Conservation (phyloP, 2,888 invertebrate species). For the Sialis fuliginosa region DNA sequence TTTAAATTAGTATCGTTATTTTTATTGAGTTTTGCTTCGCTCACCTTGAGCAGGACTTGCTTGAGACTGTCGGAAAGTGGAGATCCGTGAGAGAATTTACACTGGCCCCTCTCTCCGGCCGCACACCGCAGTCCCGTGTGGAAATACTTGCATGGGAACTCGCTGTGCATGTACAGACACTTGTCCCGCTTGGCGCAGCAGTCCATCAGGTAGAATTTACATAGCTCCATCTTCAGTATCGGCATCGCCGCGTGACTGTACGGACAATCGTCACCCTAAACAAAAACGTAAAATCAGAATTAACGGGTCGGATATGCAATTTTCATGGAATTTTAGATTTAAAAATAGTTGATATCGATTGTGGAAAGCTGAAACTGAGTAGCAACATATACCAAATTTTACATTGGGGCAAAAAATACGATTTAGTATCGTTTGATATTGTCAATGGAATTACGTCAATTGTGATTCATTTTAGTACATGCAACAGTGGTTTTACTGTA, state of each 20-base stretch:
- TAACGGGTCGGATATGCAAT: too few species aligned
- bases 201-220: conserved; percentile 92
- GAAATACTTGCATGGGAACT: conserved; percentile 94
- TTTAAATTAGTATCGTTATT: neutral
- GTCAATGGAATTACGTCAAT: too few species aligned
- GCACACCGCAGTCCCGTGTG: conserved; percentile 82
- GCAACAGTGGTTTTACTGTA: too few species aligned
- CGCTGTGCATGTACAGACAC: conserved; percentile 91
- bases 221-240: conserved; percentile 79
- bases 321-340: too few species aligned
- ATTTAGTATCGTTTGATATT: too few species aligned
- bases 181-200: conserved; percentile 90
- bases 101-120: conserved; percentile 55
- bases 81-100: conserved; percentile 84
- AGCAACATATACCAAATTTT: too few species aligned
- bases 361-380: too few species aligned
- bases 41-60: conserved; percentile 28
- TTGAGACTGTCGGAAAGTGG: conserved; percentile 58
- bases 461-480: too few species aligned
- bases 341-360: too few species aligned
- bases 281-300: conserved; percentile 8
- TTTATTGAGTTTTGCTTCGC: conserved; percentile 2
- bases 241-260: conserved; percentile 72
- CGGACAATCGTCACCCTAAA: conserved; percentile 61
- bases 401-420: too few species aligned